Base-by-base conservation (phyloP, 2,888 invertebrate genomes). In the Caenorhabditis sp. region DNA sequence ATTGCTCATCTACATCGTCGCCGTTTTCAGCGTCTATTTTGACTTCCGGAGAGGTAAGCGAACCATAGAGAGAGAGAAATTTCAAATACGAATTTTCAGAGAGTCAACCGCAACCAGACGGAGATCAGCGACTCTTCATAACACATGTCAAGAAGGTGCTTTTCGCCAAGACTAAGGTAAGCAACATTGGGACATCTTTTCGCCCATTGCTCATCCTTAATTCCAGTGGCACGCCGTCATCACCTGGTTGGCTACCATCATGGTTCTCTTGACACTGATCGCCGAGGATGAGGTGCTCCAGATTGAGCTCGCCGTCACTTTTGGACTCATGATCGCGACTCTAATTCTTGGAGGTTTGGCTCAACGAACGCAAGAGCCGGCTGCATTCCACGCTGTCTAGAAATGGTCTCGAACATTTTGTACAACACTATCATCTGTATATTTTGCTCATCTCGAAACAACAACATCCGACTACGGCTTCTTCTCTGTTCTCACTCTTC, bases 61-160 rank as follows among this genome's bases (percentile, higher is more conserved):
- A 5, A 14, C 26, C n/a, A n/a, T 54, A 26, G 47, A 19, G 19
- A 47, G 47, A 44, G 0, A 44, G 8, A 4, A 35, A 35, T 35
- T 35, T 35, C 4, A 31, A 31, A 31, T 6, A 31, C 4, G 31
- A 26, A 26, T 54, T 58, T 58, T n/a, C n/a, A 63, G 63, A 63
- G 1, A 26, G 41, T 24, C 26, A 63, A n/a, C 44, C 63, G 12
- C 44, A 44, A n/a, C 63, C 44, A 7, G 44, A 44, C 22, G 47
- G 63, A n/a, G 41, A 63, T n/a, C 61, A 61, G 14, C 38, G 24
- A 22, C n/a, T 44, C 0, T 5, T 44, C 10, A 16, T 44, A 10
- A 44, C 44, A 16, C 24, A n/a, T 28, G 16, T 63, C 8, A 63
- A 63, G 63, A 63, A 63, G n/a, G 24, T 63, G n/a, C 10, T 63